These are phyloP conservation scores for Brachionus asplanchnoidis DNA, from an alignment of 1,140 invertebrate genomes.

Conservation along the genomic window DNA sequence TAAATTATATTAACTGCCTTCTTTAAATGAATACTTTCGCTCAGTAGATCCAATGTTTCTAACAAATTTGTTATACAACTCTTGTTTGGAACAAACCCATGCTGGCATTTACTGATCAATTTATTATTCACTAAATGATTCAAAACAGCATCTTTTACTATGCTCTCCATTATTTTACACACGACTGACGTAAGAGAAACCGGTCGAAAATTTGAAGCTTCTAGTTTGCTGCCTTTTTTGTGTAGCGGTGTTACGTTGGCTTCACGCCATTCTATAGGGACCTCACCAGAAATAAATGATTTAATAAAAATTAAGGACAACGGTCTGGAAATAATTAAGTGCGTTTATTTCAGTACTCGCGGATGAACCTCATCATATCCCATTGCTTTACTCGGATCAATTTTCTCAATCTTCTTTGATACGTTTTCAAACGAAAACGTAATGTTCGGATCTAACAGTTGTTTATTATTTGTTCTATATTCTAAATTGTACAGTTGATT, in stretches of 20 bases:
- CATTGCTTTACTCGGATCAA: no score
- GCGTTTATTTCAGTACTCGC: no score
- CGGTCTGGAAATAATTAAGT: neutral
- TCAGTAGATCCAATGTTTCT: no score
- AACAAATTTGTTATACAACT: neutral
- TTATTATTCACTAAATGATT: no score
- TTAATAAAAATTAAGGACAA: constrained; percentile 26
- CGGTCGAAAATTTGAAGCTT: constrained; percentile 42
- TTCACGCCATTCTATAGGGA: no score
- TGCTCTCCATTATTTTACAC: neutral
- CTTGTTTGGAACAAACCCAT: no score
- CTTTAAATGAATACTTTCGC: no score
- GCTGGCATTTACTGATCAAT: no score
- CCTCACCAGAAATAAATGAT: neutral
- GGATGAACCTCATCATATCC: no score
- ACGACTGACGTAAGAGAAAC: constrained; percentile 23
- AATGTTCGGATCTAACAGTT: neutral
- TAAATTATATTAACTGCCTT: no score
- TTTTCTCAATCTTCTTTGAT: neutral
- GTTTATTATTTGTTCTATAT: neutral
- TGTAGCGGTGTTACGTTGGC: constrained; percentile 37
- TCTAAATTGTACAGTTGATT: neutral
- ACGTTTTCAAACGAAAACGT: neutral
- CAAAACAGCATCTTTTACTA: neutral
- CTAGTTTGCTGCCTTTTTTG: constrained; percentile 35